Conservation (phyloP, 1,140 invertebrate genomes). For the Harlomillsia oculata region DNA sequence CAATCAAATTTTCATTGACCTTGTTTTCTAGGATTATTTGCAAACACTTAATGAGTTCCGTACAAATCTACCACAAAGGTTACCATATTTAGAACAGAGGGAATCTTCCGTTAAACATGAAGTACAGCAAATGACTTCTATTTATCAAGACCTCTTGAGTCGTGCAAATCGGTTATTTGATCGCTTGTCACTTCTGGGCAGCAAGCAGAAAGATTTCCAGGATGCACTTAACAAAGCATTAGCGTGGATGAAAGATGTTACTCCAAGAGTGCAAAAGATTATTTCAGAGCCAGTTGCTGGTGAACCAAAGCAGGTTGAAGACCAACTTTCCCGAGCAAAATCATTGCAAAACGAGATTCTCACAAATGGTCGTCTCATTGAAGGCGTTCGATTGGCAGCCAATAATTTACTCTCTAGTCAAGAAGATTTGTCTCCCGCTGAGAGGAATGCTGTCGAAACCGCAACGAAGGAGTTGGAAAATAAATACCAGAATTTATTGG, state of each 20-base stretch:
- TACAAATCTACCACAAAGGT: slow-evolving; percentile 63
- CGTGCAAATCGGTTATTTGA: slow-evolving; percentile 74
- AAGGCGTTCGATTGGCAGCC: slow-evolving; percentile 63
- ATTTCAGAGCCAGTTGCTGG: slow-evolving; percentile 71
- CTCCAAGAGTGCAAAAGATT: slow-evolving; percentile 46
- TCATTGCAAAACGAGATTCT: slow-evolving; percentile 76
- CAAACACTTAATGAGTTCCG: slow-evolving; percentile 72
- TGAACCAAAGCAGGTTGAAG: slow-evolving; percentile 75
- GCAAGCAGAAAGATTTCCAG: slow-evolving; percentile 63
- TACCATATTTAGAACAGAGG: slow-evolving; percentile 63
- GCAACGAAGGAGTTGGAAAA: slow-evolving; percentile 65
- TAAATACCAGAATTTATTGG: slow-evolving; percentile 63
- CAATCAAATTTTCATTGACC: not conserved
- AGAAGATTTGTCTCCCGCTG: slow-evolving; percentile 65
- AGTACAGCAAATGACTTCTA: slow-evolving; percentile 46
- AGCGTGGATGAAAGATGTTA: slow-evolving; percentile 68
- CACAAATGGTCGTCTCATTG: slow-evolving; percentile 70
- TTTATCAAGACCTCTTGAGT: slow-evolving; percentile 62
- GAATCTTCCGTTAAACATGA: slow-evolving; percentile 61
- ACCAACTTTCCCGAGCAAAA: slow-evolving; percentile 75
- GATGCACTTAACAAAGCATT: slow-evolving; percentile 73
- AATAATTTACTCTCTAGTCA: slow-evolving; percentile 60
- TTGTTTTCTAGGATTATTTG: slow-evolving; percentile 55
- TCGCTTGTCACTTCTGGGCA: slow-evolving; percentile 61
- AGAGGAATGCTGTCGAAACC: slow-evolving; percentile 64